These are phyloP conservation scores for Drosophila subobscura DNA, from an alignment of 1,140 invertebrate species.

Conservation along the genomic window DNA sequence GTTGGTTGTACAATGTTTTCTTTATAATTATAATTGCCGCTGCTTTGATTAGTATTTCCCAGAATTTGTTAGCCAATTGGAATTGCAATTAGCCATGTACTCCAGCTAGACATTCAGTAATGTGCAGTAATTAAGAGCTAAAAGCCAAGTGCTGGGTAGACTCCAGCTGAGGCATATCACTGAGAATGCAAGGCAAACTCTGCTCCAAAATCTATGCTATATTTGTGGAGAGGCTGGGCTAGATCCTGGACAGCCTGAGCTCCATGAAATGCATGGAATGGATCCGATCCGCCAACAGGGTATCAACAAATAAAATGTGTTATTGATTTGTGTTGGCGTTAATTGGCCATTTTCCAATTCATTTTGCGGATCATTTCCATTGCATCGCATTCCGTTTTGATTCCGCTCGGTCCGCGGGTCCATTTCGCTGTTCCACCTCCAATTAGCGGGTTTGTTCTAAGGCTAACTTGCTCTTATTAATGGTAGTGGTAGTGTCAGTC, in stretches of 20 bases:
- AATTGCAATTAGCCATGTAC: constrained; percentile 26
- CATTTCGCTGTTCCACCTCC: constrained; percentile 8
- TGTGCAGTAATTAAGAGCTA: constrained; percentile 25
- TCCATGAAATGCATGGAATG: background rate
- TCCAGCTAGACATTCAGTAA: constrained; percentile 11
- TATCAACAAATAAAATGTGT: constrained; percentile 30
- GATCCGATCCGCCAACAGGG: too few species aligned
- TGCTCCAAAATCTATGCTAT: too few species aligned
- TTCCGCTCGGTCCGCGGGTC: constrained; percentile 3
- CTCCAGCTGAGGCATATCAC: too few species aligned
- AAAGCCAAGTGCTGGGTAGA: background rate
- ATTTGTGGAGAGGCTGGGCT: too few species aligned
- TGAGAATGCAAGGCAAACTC: too few species aligned
- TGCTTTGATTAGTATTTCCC: constrained; percentile 28
- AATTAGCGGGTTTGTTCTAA: constrained; percentile 49
- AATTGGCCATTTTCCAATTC: constrained; percentile 28
- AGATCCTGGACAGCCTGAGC: too few species aligned
- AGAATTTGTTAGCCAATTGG: constrained; percentile 42
- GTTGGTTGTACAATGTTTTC: constrained; percentile 2
- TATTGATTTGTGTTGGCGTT: constrained; percentile 50
- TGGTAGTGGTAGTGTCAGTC: constrained; percentile 20
- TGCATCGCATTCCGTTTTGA: constrained; percentile 13
- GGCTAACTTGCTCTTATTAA: constrained; percentile 41
- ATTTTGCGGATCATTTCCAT: constrained; percentile 4
- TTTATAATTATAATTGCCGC: constrained; percentile 23